A percentile compares a stretch with the other conserved stretches of the same genome.
These are phyloP conservation scores for Calyptomena viridis DNA, from an alignment of 2,113 vertebrate genomes.

Conservation along the genomic window DNA sequence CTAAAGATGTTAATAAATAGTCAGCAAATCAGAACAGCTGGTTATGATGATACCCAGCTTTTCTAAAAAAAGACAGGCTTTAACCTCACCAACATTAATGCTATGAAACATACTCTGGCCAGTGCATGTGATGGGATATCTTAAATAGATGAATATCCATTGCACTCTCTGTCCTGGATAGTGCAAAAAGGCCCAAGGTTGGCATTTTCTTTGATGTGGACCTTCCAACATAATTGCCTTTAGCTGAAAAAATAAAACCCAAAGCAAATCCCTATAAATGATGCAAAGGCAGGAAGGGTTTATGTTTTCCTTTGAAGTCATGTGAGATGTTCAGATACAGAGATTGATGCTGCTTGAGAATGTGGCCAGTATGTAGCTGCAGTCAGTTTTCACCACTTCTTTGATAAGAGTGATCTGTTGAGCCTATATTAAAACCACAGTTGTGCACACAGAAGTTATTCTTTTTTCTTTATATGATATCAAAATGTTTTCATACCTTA, in stretches of 20 bases:
- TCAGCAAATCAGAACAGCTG: slow-evolving; percentile 60
- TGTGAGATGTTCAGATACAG: slow-evolving; percentile 38
- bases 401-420: background rate
- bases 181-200: slow-evolving; percentile 55
- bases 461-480: background rate
- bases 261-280: slow-evolving; percentile 62
- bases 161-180: slow-evolving; percentile 17
- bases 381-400: slow-evolving; percentile 34
- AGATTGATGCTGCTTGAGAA: slow-evolving; percentile 64
- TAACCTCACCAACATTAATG: slow-evolving; percentile 56
- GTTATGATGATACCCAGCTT: slow-evolving; percentile 63
- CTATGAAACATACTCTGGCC: slow-evolving; percentile 22
- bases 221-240: slow-evolving; percentile 52
- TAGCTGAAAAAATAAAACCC: slow-evolving; percentile 54
- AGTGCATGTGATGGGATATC: slow-evolving; percentile 21
- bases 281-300: slow-evolving; percentile 47
- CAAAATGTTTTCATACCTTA: background rate
- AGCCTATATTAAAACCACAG: background rate
- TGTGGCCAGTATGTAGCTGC: slow-evolving; percentile 15
- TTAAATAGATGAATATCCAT: slow-evolving; percentile 40
- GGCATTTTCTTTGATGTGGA: slow-evolving; percentile 65
- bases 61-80: slow-evolving; percentile 46
- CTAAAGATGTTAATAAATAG: slow-evolving; percentile 59
- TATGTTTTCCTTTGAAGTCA: slow-evolving; percentile 61
- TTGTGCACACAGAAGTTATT: background rate